Evolutionary conservation across 2,797 vertebrate genomes (phyloP).

Genomic region (Muraenolepis orangiensis): DNA sequence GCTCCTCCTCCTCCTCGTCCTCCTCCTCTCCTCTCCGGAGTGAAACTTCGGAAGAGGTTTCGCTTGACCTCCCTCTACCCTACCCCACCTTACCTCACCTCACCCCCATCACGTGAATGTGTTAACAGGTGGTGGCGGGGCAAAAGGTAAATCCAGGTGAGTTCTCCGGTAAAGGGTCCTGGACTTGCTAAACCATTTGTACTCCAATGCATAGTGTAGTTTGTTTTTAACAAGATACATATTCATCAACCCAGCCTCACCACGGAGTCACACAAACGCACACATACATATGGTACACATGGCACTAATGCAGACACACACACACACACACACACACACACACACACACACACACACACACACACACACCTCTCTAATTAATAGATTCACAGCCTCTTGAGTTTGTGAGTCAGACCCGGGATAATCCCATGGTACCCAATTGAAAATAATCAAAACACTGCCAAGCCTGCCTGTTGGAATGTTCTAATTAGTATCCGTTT

Average conservation of each 20-base stretch:
- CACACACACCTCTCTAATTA: constrained; percentile 58
- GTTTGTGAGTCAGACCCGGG: constrained; percentile 67
- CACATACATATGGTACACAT: constrained; percentile 18
- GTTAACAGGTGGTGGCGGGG: constrained; percentile 40
- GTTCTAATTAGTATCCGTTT: constrained; percentile 70
- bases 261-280: constrained; percentile 26
- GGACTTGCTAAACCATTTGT: not conserved
- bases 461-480: constrained; percentile 65
- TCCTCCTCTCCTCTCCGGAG: too few species aligned
- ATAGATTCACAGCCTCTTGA: constrained; percentile 66
- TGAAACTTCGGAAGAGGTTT: constrained; percentile 35
- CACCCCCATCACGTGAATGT: constrained; percentile 57
- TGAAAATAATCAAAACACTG: constrained; percentile 67
- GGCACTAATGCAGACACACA: constrained; percentile 15
- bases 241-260: constrained; percentile 38
- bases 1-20: constrained; percentile 37
- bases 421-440: constrained; percentile 69
- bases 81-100: not conserved
- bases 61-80: constrained; percentile 48
- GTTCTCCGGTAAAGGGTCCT: not conserved
- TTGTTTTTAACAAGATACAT: not conserved
- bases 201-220: not conserved
- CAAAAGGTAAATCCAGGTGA: not conserved
- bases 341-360: not conserved
- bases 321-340: constrained; percentile 3